phyloP scores from a whole-genome alignment of 2,888 invertebrate species.

The Elgonia sp. region DNA sequence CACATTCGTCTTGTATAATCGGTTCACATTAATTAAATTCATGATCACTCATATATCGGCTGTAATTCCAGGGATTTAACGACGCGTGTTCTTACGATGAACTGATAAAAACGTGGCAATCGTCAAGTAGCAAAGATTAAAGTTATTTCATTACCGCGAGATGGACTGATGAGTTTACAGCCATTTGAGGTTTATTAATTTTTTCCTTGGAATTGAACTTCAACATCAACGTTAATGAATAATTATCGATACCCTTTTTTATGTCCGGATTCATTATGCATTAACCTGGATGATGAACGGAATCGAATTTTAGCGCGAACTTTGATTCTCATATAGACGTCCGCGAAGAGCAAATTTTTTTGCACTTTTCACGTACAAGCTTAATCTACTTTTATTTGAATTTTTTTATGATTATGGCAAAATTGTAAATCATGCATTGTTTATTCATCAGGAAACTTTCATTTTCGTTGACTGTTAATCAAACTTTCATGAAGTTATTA shows the following conservation, averaged over 20 bases:
- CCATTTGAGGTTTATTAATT: conserved; percentile 2
- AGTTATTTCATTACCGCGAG: neutral
- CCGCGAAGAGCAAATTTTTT: neutral
- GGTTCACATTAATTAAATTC: conserved; percentile 43
- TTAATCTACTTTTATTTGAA: neutral
- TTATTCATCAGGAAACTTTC: neutral
- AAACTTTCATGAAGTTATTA: neutral
- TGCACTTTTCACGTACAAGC: neutral
- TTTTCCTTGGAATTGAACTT: neutral
- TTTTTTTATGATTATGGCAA: conserved; percentile 1
- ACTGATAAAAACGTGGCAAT: conserved; percentile 36
- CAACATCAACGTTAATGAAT: neutral
- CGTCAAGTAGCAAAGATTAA: conserved; percentile 30
- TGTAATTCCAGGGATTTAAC: conserved; percentile 33
- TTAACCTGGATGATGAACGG: neutral
- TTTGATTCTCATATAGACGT: conserved; percentile 2
- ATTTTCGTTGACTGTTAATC: conserved; percentile 9
- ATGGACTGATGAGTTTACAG: conserved; percentile 5
- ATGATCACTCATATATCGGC: conserved; percentile 17
- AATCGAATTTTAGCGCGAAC: conserved; percentile 17
- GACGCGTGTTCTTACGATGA: neutral
- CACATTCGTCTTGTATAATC: conserved; percentile 17
- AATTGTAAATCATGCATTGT: neutral
- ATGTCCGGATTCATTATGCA: neutral
- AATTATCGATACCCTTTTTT: neutral